Evolutionary conservation across 1,140 invertebrate species (phyloP).

Genomic region (Platorchestia sp.): DNA sequence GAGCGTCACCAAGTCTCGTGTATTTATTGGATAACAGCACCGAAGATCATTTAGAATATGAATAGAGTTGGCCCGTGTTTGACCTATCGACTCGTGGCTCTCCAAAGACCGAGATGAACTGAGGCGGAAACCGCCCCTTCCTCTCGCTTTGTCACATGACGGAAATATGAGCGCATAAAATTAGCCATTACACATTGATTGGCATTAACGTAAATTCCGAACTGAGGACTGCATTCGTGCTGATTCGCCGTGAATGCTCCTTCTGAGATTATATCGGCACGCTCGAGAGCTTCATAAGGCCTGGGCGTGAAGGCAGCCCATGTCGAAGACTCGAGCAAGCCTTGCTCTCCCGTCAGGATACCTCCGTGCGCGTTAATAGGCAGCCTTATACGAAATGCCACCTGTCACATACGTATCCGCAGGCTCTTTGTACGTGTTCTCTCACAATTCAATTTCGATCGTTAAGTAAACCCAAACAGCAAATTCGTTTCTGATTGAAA

Average conservation of each 20-base stretch:
- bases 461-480: not conserved
- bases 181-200: slow-evolving; percentile 39
- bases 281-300: slow-evolving; percentile 12
- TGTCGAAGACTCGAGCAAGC: not conserved
- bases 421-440: not conserved
- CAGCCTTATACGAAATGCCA: slow-evolving; percentile 48
- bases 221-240: slow-evolving; percentile 18
- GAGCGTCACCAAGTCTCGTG: slow-evolving; percentile 21
- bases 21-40: slow-evolving; percentile 53
- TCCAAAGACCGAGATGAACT: not conserved
- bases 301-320: slow-evolving; percentile 37
- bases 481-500: slow-evolving; percentile 16
- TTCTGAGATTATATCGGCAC: slow-evolving; percentile 31
- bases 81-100: slow-evolving; percentile 32
- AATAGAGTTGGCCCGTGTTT: slow-evolving; percentile 53
- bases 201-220: slow-evolving; percentile 34
- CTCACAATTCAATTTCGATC: slow-evolving; percentile 30
- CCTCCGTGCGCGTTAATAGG: slow-evolving; percentile 37
- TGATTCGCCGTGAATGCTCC: slow-evolving; percentile 21
- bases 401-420: slow-evolving; percentile 47
- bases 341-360: not conserved
- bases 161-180: slow-evolving; percentile 50
- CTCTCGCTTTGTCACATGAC: slow-evolving; percentile 35
- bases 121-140: slow-evolving; percentile 37
- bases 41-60: slow-evolving; percentile 48